Evolutionary conservation across 2,888 invertebrate genomes (phyloP).

Genomic region (Polia nebulosa): DNA sequence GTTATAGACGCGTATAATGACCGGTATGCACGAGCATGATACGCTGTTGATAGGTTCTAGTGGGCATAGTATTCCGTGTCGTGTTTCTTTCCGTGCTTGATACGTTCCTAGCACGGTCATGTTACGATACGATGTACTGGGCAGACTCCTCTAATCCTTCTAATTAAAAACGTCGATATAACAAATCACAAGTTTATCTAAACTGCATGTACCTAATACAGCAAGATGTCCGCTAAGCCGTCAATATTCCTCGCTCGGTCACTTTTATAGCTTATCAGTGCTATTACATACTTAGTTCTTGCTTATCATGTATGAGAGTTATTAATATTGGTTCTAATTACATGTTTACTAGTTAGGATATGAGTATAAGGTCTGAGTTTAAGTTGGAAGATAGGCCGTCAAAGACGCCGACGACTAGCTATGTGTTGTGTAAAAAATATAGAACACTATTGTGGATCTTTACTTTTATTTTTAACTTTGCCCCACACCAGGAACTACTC

Average conservation of each 20-base stretch:
- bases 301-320: constrained; percentile 44
- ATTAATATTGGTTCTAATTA: constrained; percentile 52
- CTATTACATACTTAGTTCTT: constrained; percentile 19
- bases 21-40: too few relatives aligned
- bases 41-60: too few relatives aligned
- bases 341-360: constrained; percentile 17
- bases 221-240: neutral
- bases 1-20: too few relatives aligned
- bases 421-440: neutral
- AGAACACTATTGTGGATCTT: too few relatives aligned
- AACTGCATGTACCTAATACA: constrained; percentile 20
- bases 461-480: too few relatives aligned
- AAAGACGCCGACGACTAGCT: constrained; percentile 15
- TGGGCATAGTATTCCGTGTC: too few relatives aligned
- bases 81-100: too few relatives aligned
- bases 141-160: too few relatives aligned
- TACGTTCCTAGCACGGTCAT: too few relatives aligned
- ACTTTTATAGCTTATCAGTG: constrained; percentile 34
- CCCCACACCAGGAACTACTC: too few relatives aligned
- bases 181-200: constrained; percentile 40
- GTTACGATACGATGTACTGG: too few relatives aligned
- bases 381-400: constrained; percentile 28
- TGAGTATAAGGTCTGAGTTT: constrained; percentile 34
- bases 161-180: constrained; percentile 37
- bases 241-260: constrained; percentile 24